phyloP scores from a whole-genome alignment of 2,797 vertebrate species.

The Onychomys leucogaster region DNA sequence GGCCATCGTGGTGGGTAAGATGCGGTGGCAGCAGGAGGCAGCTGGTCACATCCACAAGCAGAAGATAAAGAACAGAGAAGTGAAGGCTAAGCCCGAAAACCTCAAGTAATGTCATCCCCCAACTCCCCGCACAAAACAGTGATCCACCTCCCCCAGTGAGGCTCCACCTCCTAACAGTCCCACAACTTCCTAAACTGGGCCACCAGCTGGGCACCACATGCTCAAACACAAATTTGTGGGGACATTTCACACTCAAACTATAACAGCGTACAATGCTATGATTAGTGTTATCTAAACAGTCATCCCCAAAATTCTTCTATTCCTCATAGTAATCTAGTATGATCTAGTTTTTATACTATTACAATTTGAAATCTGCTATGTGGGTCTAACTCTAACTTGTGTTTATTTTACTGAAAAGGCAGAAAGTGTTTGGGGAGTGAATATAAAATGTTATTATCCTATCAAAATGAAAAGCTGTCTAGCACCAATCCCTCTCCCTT shows the following conservation, averaged over 20 bases:
- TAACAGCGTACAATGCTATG: neutral
- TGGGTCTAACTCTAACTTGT: neutral
- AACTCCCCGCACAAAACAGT: neutral
- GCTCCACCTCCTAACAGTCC: neutral
- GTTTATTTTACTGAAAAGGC: conserved; percentile 45
- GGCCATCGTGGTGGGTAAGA: neutral
- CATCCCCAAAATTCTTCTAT: neutral
- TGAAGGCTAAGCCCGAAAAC: neutral
- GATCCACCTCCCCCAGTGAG: neutral
- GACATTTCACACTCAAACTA: neutral
- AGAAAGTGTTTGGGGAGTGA: neutral
- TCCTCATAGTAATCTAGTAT: neutral
- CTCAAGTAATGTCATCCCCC: neutral
- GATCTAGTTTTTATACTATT: conserved; percentile 13
- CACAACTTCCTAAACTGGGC: neutral
- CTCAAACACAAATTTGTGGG: neutral
- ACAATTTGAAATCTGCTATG: neutral
- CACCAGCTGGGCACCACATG: neutral
- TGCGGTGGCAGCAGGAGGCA: neutral
- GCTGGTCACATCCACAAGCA: too few relatives aligned
- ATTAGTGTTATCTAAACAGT: neutral
- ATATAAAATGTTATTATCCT: conserved; percentile 22
- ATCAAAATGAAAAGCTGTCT: conserved; percentile 35
- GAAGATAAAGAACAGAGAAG: neutral
- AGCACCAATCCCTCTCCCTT: neutral